These are phyloP conservation scores for Mycteria americana DNA, from an alignment of 2,797 vertebrate species.

Conservation along the genomic window DNA sequence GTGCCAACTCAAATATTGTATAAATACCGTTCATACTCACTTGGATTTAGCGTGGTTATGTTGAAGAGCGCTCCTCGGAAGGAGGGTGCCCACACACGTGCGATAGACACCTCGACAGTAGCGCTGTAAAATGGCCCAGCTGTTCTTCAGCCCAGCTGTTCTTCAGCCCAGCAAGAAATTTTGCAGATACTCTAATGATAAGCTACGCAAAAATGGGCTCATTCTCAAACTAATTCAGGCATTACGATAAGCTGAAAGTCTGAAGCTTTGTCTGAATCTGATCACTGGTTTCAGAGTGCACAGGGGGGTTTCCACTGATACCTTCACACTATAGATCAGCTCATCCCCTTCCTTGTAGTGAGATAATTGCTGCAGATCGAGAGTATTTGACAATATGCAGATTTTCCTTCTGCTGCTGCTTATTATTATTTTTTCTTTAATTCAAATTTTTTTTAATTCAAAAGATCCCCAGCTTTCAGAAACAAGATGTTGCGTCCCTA, in stretches of 20 bases:
- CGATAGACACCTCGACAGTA: neutral
- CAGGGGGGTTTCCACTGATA: neutral
- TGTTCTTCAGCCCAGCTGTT: neutral
- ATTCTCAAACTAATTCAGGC: neutral
- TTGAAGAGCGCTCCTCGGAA: neutral
- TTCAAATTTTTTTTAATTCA: neutral
- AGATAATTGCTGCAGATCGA: neutral
- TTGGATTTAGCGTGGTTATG: neutral
- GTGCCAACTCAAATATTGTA: neutral
- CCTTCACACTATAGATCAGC: neutral
- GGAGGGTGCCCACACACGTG: neutral
- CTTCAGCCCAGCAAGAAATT: neutral
- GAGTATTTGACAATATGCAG: neutral
- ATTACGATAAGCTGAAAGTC: neutral
- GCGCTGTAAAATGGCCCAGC: no score
- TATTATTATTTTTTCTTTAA: neutral
- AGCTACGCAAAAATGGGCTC: neutral
- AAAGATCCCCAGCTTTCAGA: neutral
- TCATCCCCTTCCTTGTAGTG: neutral
- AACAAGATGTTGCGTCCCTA: accelerated
- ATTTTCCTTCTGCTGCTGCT: neutral
- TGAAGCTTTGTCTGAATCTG: neutral
- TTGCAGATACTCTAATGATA: neutral
- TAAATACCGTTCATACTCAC: neutral
- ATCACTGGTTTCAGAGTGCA: neutral